phyloP scores from a whole-genome alignment of 2,888 invertebrate species.

The Petrolisthes manimaculis region DNA sequence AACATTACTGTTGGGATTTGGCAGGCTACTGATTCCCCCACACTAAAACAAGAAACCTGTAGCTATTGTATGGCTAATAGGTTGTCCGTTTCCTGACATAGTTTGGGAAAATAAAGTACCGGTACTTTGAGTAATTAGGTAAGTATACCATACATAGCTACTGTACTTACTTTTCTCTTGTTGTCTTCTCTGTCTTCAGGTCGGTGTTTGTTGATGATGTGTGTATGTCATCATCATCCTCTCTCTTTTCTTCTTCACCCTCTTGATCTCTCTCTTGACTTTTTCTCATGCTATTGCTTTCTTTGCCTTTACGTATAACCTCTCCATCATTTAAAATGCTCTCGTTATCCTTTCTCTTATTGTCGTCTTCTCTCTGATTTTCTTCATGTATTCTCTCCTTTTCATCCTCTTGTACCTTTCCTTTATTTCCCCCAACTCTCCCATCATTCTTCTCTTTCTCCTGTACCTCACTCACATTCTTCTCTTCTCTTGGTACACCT shows the following conservation, averaged over 20 bases:
- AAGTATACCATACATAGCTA: not conserved
- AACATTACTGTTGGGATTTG: too few relatives aligned
- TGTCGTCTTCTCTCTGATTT: not conserved
- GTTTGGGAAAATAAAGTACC: not conserved
- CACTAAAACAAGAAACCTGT: too few relatives aligned
- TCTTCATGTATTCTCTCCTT: not conserved
- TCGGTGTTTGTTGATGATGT: not conserved
- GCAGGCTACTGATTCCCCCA: too few relatives aligned
- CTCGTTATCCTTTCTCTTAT: not conserved
- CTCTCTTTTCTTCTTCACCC: not conserved
- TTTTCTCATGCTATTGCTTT: not conserved
- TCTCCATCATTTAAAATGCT: too few relatives aligned
- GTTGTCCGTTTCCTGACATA: too few relatives aligned
- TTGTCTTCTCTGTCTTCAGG: not conserved
- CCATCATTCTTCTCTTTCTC: not conserved
- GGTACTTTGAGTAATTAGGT: not conserved
- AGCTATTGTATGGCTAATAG: too few relatives aligned
- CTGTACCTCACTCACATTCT: not conserved
- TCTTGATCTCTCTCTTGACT: not conserved
- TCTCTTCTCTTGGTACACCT: slow-evolving; percentile 23
- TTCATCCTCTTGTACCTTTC: not conserved
- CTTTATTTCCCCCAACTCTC: not conserved
- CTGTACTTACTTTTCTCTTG: slow-evolving; percentile 19
- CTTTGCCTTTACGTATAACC: not conserved
- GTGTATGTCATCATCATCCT: not conserved